Evolutionary conservation across 37 sponge, comb jelly and placozoan genomes (phyloP).

Genomic region (Aphrocallistes beatrix): DNA sequence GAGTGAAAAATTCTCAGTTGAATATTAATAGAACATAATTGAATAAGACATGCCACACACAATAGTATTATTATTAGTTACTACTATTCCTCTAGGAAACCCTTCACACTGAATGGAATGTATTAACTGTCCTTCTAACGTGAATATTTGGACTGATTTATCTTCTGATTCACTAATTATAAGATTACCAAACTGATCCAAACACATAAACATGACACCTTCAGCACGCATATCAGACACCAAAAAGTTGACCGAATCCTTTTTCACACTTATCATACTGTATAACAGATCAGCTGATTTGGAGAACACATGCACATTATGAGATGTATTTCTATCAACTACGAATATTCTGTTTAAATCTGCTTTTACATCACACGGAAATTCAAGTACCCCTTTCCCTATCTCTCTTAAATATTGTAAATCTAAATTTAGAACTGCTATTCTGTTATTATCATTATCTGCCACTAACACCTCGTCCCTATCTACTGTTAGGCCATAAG

Average conservation of each 20-base stretch:
- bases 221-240: too few relatives aligned
- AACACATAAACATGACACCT: background rate
- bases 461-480: background rate
- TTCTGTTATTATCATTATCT: background rate
- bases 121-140: background rate
- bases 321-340: background rate
- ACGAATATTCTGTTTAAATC: background rate
- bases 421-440: background rate
- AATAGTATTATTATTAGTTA: background rate
- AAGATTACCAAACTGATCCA: background rate
- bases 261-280: background rate
- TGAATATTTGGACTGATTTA: background rate
- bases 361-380: background rate
- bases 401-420: background rate
- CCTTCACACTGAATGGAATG: background rate
- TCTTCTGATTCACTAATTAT: background rate
- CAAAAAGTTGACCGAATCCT: too few relatives aligned
- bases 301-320: conserved; percentile 1
- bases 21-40: too few relatives aligned
- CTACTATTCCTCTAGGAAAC: background rate
- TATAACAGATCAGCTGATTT: background rate
- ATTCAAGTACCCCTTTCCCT: background rate
- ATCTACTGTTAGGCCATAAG: background rate
- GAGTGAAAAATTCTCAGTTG: too few relatives aligned
- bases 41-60: too few relatives aligned